phyloP scores from a whole-genome alignment of 2,797 vertebrate genomes.

The Sebastiscus tertius region DNA sequence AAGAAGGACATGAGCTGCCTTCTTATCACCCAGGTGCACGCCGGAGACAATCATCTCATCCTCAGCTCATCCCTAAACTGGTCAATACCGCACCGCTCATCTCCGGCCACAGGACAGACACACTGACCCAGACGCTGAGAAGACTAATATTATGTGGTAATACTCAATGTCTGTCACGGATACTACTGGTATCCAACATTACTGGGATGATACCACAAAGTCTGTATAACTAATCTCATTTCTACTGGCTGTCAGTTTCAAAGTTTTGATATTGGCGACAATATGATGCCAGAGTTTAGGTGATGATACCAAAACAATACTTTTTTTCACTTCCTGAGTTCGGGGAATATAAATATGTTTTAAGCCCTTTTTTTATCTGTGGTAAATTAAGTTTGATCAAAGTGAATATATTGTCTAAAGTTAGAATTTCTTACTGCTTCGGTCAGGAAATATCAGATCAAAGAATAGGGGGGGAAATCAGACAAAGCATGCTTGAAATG shows the following conservation, averaged over 20 bases:
- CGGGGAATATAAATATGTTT: not conserved
- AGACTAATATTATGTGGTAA: constrained; percentile 36
- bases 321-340: not conserved
- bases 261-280: not conserved
- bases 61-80: constrained; percentile 79
- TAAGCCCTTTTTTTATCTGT: not conserved
- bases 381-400: not conserved
- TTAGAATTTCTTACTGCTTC: not conserved
- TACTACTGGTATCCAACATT: constrained; percentile 10
- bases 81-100: constrained; percentile 73
- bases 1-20: constrained; percentile 80
- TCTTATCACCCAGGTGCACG: constrained; percentile 73
- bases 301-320: not conserved
- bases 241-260: not conserved
- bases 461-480: not conserved
- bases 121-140: constrained; percentile 54
- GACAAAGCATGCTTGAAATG: not conserved
- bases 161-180: constrained; percentile 34
- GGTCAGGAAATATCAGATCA: not conserved
- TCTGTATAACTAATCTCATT: not conserved
- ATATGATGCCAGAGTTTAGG: not conserved
- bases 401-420: not conserved
- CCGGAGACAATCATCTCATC: constrained; percentile 77
- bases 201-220: constrained; percentile 2
- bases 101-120: constrained; percentile 53